Evolutionary conservation across 1,140 invertebrate species (phyloP).

Genomic region (Drosophila equinoxialis): DNA sequence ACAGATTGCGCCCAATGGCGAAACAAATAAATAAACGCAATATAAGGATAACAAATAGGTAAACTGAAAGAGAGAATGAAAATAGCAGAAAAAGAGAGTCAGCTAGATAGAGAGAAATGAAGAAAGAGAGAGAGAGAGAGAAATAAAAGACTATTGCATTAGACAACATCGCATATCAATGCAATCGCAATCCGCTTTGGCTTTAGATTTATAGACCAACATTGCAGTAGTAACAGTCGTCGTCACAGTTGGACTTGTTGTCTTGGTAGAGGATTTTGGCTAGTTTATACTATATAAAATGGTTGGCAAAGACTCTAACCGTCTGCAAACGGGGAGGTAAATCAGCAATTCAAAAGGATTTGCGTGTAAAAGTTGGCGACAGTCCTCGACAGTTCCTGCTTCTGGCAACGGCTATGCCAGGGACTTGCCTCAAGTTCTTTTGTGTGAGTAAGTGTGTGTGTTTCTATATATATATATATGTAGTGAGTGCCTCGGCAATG

Average conservation of each 20-base stretch:
- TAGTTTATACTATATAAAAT: constrained; percentile 48
- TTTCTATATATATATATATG: constrained; percentile 17
- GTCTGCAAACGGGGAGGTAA: constrained; percentile 37
- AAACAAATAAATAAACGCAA: constrained; percentile 66
- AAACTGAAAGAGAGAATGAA: not conserved
- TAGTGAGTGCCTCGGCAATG: constrained; percentile 48
- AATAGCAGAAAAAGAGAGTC: not conserved
- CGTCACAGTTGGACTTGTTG: constrained; percentile 22
- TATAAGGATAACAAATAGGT: constrained; percentile 12
- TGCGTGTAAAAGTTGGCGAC: constrained; percentile 68
- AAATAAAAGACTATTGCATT: constrained; percentile 44
- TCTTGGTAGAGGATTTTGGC: constrained; percentile 38
- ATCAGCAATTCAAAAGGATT: constrained; percentile 76
- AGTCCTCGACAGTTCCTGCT: constrained; percentile 38
- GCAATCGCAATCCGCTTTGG: constrained; percentile 74
- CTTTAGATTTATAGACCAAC: constrained; percentile 68
- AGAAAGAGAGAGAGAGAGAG: constrained; percentile 2
- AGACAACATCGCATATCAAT: constrained; percentile 70
- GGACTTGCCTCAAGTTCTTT: constrained; percentile 44
- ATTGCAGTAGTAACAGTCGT: constrained; percentile 39
- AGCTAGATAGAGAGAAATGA: not conserved
- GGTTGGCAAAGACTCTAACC: constrained; percentile 26
- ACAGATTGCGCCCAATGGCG: constrained; percentile 53
- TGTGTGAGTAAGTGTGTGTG: constrained; percentile 20
- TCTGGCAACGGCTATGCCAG: constrained; percentile 14